Base-by-base conservation (phyloP, 1,140 invertebrate species). In the Aradophagus sp. region DNA sequence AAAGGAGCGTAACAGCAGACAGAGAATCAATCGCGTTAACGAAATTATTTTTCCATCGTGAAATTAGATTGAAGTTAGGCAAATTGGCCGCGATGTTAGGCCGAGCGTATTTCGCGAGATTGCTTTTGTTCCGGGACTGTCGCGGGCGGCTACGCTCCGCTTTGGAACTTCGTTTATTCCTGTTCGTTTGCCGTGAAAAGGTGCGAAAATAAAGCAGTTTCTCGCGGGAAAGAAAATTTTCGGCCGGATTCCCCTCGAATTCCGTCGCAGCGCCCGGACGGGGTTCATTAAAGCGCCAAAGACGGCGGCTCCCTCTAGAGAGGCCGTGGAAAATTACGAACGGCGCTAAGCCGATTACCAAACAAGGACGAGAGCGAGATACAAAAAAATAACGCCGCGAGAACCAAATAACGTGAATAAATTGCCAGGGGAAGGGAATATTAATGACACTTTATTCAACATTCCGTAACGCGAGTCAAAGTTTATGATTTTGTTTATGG, bases 241-340 rank as follows among this genome's bases (percentile, higher is more conserved):
- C 61, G 41, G 63, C 17, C 39, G 29, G 17, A 41, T 50, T 50
- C 58, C 63, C 67, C 67, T 75, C 31, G 41, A 55, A 68, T 75
- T 75, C 73, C 68, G 52, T 65, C 68, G 39, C 47, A 61, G 62
- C 17, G 56, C n/a, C n/a, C n/a, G n/a, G n/a, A 47, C 34, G 55
- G 59, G 66, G 53, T 75, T 75, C 63, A 75, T 75, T 75, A 75
- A 75, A 75, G 68, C 68, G 52, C 62, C 55, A 66, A 67, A 70
- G 56, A 42, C 41, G 62, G n/a, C 52, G 15, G 56, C 56, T 62
- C 58, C 67, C 59, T 2, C 67, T 50, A 4, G 50, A 63, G 61
- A 62, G 48, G 1, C 23, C 42, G 62, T 65, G 50, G 29, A 71
- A n/a, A 74, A 71, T 74, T 74, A 74, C 59, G 62, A 71, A 63